Conservation (phyloP, 2,113 vertebrate species). For the Pteruthius melanotis region DNA sequence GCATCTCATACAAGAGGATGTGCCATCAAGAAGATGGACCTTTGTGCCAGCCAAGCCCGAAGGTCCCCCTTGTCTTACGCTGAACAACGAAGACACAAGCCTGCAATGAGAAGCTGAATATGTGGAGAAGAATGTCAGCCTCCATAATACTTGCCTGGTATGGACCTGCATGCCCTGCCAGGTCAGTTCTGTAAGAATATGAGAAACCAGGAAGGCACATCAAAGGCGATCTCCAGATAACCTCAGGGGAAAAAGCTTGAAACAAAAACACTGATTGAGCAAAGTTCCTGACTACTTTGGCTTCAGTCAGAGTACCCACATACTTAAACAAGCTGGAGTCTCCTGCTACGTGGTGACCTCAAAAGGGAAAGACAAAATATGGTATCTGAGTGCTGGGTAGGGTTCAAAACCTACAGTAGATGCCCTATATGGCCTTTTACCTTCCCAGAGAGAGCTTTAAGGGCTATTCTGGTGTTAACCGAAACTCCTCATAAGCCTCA, state of each 20-base stretch:
- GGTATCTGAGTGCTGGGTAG: not conserved
- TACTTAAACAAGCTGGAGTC: not conserved
- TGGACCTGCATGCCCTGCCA: not conserved
- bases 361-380: not conserved
- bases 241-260: not conserved
- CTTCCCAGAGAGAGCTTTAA: not conserved
- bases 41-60: not conserved
- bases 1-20: not conserved
- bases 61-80: not conserved
- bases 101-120: not conserved
- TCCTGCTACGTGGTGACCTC: not conserved
- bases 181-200: not conserved
- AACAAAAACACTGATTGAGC: not conserved
- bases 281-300: not conserved
- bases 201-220: not conserved
- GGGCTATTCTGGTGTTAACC: not conserved
- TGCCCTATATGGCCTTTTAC: not conserved
- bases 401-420: not conserved
- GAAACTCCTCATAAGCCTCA: not conserved
- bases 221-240: not conserved
- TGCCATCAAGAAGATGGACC: too few relatives aligned
- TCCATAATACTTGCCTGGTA: not conserved
- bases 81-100: not conserved
- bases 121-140: not conserved
- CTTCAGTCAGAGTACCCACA: not conserved